phyloP scores from a whole-genome alignment of 2,797 vertebrate genomes.

The Hirundo rustica region DNA sequence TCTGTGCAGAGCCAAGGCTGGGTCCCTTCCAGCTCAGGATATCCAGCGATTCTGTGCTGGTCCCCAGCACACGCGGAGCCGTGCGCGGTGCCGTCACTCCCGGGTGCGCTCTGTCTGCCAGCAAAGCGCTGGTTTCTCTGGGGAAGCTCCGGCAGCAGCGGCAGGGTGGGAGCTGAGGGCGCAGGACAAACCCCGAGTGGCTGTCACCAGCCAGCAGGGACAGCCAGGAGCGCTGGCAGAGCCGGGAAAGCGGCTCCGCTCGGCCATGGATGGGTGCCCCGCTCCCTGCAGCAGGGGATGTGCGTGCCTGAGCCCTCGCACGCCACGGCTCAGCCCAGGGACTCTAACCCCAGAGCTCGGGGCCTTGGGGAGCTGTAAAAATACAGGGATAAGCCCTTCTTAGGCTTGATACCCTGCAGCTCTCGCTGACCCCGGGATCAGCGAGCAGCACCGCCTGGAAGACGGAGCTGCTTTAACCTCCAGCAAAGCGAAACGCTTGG shows the following conservation, averaged over 20 bases:
- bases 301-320: background rate
- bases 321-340: background rate
- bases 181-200: background rate
- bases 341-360: background rate
- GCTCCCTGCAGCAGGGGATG: rapidly evolving
- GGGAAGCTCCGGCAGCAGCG: background rate
- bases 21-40: background rate
- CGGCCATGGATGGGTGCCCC: rapidly evolving
- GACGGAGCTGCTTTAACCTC: background rate
- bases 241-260: background rate
- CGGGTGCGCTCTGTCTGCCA: background rate
- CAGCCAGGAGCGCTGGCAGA: rapidly evolving
- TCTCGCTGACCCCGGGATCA: background rate
- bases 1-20: background rate
- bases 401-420: background rate
- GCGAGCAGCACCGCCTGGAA: rapidly evolving
- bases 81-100: no score
- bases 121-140: background rate
- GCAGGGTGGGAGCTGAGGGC: rapidly evolving
- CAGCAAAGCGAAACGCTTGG: background rate
- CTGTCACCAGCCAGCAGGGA: background rate
- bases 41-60: rapidly evolving
- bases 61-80: background rate
- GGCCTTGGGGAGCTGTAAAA: background rate
- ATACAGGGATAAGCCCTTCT: slow-evolving; percentile 21